These are phyloP conservation scores for Steinernema feltiae DNA, from an alignment of 1,140 invertebrate species.

Conservation along the genomic window DNA sequence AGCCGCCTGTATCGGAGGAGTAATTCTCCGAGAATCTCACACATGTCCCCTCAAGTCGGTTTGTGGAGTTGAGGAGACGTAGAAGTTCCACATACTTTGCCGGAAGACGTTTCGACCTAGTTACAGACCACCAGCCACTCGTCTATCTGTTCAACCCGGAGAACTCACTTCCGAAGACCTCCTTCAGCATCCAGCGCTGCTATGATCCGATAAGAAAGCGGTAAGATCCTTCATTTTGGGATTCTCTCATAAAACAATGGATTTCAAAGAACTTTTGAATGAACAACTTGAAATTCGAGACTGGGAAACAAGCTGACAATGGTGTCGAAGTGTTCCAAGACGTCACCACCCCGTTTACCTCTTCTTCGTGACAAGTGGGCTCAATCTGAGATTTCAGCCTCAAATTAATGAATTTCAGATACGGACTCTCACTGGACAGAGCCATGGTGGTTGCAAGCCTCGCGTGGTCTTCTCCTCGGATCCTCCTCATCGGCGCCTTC, in stretches of 20 bases:
- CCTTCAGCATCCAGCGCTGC: no score
- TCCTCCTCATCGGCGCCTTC: constrained; percentile 93
- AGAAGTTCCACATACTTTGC: no score
- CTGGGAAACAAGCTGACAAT: constrained; percentile 33
- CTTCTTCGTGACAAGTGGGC: constrained; percentile 51
- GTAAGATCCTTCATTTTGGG: constrained; percentile 37
- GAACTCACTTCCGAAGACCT: no score
- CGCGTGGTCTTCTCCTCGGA: constrained; percentile 73
- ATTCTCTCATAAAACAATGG: background rate
- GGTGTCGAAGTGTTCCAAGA: constrained; percentile 64
- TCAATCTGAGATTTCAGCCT: background rate
- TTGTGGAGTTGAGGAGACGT: no score
- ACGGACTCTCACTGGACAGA: constrained; percentile 49
- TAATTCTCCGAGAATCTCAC: no score
- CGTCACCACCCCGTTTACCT: constrained; percentile 79
- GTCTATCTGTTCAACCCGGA: no score
- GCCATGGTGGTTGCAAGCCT: constrained; percentile 54
- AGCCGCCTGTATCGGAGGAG: no score
- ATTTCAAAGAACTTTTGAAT: constrained; percentile 44
- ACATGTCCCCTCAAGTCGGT: no score
- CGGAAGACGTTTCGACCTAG: no score
- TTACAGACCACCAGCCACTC: no score
- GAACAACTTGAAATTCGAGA: constrained; percentile 35
- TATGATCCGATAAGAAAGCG: no score
- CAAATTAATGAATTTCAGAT: constrained; percentile 27